Evolutionary conservation across 2,888 invertebrate species (phyloP), one percentile per base, ranked within the genome.

Genomic region (Spilosoma lubricipeda): DNA sequence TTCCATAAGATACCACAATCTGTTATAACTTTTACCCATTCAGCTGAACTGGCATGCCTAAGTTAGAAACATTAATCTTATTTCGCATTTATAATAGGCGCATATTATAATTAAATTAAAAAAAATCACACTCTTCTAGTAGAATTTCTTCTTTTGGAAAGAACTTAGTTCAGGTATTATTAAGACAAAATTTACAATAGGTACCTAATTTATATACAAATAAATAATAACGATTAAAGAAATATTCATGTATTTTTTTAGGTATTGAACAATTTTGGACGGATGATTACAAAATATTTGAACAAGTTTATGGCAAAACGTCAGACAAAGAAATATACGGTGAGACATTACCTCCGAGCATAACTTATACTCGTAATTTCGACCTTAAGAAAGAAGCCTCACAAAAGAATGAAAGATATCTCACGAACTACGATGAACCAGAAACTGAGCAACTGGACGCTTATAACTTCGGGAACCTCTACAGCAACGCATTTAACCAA

Each of bases 281-380:
- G 3, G 94, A 95, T 59, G 94, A 95, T 80, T 93, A 91, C 84
- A 95, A 94, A 80, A 87, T 92, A 2, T 93, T 95, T 78, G 93
- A 94, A 66, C 92, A 94, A 80, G 86, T 95, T 8, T 95, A 95
- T 79, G 94, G 94, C 0, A 94, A 90, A 82, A 95, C 95, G 3
- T 95, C 95, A 0, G 95, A 95, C 80, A 93, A 88, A 74, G 91
- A 95, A 0, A 87, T 95, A 0, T 95, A 92, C 63, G 93, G 94
- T 8, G 89, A 83, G 0, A 87, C 88, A 0, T 77, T 95, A 33
- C 94, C 94, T 9, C 86, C 93, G 0, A 82, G 81, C 69, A 76
- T 90, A 9, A 87, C 77, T 3, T 89, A 87, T 20, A 86, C 83
- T 52, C 77, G 82, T 2, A 52, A 59, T 7, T 64, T 23, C 8